Evolutionary conservation across 1,140 invertebrate genomes (phyloP).

Genomic region (Sitobion miscanthi): DNA sequence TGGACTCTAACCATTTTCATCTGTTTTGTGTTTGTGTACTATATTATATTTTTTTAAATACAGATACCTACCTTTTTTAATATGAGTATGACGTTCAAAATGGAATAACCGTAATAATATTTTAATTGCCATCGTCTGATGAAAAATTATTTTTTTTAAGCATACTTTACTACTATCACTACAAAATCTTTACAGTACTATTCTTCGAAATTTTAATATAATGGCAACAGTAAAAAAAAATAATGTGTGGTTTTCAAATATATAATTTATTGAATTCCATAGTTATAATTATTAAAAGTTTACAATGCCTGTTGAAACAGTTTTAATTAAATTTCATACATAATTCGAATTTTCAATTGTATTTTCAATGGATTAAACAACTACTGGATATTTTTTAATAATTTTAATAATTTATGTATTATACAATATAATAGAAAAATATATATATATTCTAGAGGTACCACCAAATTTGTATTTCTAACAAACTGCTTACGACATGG

Average conservation of each 20-base stretch:
- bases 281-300: not conserved
- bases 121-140: not conserved
- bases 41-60: not conserved
- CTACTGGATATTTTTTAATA: not conserved
- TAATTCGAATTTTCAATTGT: not conserved
- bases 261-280: not conserved
- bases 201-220: not conserved
- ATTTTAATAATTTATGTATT: not conserved
- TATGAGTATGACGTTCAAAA: conserved; percentile 1
- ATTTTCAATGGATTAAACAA: not conserved
- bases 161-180: too few species aligned
- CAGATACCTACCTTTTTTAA: not conserved
- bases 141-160: not conserved
- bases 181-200: not conserved
- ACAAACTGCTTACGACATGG: not conserved
- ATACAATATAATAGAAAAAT: too few species aligned
- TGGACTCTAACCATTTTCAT: not conserved
- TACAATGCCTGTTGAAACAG: not conserved
- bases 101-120: not conserved
- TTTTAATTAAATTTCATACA: not conserved
- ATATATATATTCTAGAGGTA: too few species aligned
- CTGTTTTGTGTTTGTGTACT: not conserved
- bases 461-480: not conserved
- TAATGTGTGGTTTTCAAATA: not conserved
- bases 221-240: not conserved